phyloP scores from a whole-genome alignment of 2,797 vertebrate species.

The Vespertilio murinus region DNA sequence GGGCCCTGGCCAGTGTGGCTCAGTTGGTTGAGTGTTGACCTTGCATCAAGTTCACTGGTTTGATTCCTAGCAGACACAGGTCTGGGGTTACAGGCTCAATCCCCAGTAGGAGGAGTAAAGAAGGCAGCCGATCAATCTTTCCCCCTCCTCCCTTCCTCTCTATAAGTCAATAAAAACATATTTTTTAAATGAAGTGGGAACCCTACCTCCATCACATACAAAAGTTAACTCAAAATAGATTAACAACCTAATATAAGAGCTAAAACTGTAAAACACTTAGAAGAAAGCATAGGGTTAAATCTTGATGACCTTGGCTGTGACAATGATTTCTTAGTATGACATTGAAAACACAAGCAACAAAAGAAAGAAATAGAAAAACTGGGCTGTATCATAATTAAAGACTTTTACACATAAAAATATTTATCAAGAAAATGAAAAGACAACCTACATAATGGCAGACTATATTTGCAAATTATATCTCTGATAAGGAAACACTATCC shows the following conservation, averaged over 20 bases:
- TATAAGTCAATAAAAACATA: not conserved
- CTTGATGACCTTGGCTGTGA: not conserved
- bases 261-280: not conserved
- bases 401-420: not conserved
- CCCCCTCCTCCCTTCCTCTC: not conserved
- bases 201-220: not conserved
- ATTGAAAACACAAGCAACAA: not conserved
- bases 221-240: constrained; percentile 27
- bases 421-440: constrained; percentile 26
- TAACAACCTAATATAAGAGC: not conserved
- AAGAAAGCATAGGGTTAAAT: not conserved
- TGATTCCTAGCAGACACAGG: not conserved
- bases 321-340: not conserved
- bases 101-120: not conserved
- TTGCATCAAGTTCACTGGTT: not conserved
- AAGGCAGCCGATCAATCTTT: not conserved
- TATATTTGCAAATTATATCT: not conserved
- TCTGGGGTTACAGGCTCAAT: not conserved
- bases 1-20: not conserved
- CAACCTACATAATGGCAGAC: not conserved
- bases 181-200: not conserved
- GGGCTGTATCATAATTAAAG: not conserved
- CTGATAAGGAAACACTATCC: not conserved
- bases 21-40: not conserved
- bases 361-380: not conserved